A percentile compares a stretch with the other conserved stretches of the same genome.
phyloP scores from a whole-genome alignment of 2,113 vertebrate genomes.

The Lota lota region DNA sequence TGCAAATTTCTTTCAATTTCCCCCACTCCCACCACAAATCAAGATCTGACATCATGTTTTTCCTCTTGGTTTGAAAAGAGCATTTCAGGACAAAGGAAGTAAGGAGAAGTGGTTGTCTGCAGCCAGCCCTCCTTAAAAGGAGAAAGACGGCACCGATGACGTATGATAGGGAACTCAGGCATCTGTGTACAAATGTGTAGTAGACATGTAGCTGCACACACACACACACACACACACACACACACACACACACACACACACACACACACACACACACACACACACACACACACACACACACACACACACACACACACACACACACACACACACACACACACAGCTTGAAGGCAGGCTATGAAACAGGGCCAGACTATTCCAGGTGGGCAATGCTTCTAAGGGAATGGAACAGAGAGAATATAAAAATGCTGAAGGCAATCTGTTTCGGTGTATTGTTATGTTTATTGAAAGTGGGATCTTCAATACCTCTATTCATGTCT shows the following conservation, averaged over 20 bases:
- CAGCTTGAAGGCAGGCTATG: slow-evolving; percentile 54
- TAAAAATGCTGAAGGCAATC: neutral
- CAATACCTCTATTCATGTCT: no score
- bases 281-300: slow-evolving; percentile 13
- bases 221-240: neutral
- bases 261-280: slow-evolving; percentile 2
- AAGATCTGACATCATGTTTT: neutral
- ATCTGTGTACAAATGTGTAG: slow-evolving; percentile 26
- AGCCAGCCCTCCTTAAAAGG: slow-evolving; percentile 30
- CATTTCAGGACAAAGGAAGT: slow-evolving; percentile 25
- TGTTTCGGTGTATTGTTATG: slow-evolving; percentile 33
- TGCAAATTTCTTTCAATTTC: no score
- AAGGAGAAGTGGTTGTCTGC: slow-evolving; percentile 15
- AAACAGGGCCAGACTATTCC: slow-evolving; percentile 63
- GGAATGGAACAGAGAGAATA: slow-evolving; percentile 21
- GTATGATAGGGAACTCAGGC: slow-evolving; percentile 8
- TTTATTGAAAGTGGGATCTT: no score
- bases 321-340: slow-evolving; percentile 29
- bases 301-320: slow-evolving; percentile 5
- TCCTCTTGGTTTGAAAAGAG: slow-evolving; percentile 20
- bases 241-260: slow-evolving; percentile 8
- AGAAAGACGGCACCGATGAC: slow-evolving; percentile 13
- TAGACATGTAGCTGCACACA: neutral
- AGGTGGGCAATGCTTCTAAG: slow-evolving; percentile 58
- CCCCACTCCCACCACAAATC: no score